Base-by-base conservation (phyloP, 2,113 vertebrate genomes). In the Albula goreensis region DNA sequence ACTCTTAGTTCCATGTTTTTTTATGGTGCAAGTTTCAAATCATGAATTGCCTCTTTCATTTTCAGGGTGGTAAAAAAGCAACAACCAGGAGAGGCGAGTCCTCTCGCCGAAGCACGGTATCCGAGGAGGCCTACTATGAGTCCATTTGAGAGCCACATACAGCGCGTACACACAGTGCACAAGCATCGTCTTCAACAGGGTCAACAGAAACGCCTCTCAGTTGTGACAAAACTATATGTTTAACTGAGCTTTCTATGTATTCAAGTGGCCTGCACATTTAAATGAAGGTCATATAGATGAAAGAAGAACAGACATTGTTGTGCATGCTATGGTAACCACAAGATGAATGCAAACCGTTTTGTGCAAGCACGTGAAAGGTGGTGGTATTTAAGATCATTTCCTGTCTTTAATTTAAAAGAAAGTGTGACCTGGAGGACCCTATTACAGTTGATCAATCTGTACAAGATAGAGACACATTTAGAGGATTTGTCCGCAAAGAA, bases 41-140 rank as follows among this genome's bases (percentile, higher is more conserved):
- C 31, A 41, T 41, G 31, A 41, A 41, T 41, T 41, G 31, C 19
- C 22, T 17, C 19, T 50, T 80, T 80, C 48, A 41, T 80, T 17
- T 80, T 19, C 50, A 80, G 41, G 15, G 17, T 48, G 12, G 9
- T 81, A 1, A 22, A 1, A 22, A 52, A 9, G 50, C 15, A n/a
- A 0, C n/a, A 22, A 5, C 17, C 22, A 50, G 17, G 50, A 81
- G 22, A 11, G 12, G 17, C 19, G 2, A 52, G 17, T 7, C 80
- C 9, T 50, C 51, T 53, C 22, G 10, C 80, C 10, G 50, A 81
- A n/a, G 80, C 15, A 81, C 50, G 5, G 70, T 19, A 81, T 81
- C 22, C 19, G 50, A 81, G 6, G 80, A 81, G 51, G 50, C 17
- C 10, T 25, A n/a, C 53, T 81, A 81, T 81, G 80, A 81, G 80